phyloP scores from a whole-genome alignment of 2,888 invertebrate genomes.

The Patella depressa region DNA sequence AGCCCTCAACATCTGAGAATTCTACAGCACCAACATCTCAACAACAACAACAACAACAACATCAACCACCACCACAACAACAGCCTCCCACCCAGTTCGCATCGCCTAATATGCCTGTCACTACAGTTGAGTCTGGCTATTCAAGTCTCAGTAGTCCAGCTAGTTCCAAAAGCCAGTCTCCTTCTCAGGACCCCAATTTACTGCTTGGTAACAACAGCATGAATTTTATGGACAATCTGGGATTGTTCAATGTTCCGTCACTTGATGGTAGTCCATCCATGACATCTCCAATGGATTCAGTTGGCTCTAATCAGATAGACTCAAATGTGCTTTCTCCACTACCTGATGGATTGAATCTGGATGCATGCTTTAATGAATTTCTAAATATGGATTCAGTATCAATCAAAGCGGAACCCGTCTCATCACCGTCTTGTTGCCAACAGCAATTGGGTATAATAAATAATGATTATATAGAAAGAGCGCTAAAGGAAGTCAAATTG shows the following conservation, averaged over 20 bases:
- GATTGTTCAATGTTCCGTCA: not conserved
- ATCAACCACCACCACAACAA: not conserved
- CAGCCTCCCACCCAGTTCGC: not conserved
- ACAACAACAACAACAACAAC: constrained; percentile 21
- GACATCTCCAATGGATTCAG: not conserved
- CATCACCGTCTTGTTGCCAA: not conserved
- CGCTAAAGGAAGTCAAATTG: constrained; percentile 52
- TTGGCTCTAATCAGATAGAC: not conserved
- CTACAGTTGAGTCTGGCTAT: constrained; percentile 49
- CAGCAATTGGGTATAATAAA: constrained; percentile 13
- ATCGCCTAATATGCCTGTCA: constrained; percentile 8
- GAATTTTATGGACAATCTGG: constrained; percentile 24
- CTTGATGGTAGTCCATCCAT: not conserved
- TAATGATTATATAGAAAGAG: constrained; percentile 44
- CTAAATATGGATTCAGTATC: not conserved
- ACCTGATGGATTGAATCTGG: not conserved
- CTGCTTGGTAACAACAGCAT: constrained; percentile 43
- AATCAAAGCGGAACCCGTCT: not conserved
- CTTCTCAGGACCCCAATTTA: constrained; percentile 38
- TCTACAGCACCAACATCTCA: constrained; percentile 34
- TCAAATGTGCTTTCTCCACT: not conserved
- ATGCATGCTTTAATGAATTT: not conserved
- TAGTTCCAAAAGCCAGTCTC: constrained; percentile 52
- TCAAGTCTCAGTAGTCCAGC: constrained; percentile 54
- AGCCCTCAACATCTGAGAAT: constrained; percentile 5